A percentile compares a stretch with the other conserved stretches of the same genome.
phyloP scores from a whole-genome alignment of 2,888 invertebrate species.

The Aporophyla lueneburgensis region DNA sequence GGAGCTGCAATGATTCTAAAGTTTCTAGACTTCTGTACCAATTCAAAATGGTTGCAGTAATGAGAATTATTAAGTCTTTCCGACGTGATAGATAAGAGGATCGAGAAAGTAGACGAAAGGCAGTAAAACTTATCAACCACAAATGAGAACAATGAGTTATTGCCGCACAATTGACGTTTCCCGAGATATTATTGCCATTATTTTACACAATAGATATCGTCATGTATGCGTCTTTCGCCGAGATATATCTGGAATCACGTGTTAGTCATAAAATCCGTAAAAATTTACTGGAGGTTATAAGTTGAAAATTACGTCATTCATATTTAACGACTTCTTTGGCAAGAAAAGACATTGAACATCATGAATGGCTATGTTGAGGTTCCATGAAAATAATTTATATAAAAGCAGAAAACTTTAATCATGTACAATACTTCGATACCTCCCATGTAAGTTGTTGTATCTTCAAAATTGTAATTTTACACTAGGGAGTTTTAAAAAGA shows the following conservation, averaged over 20 bases:
- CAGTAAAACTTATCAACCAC: conserved; percentile 21
- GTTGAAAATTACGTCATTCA: not conserved
- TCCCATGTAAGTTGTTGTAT: too few species aligned
- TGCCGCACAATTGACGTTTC: conserved; percentile 15
- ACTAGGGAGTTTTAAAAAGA: too few species aligned
- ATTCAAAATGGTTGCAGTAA: not conserved
- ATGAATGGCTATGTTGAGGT: not conserved
- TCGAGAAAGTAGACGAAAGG: not conserved
- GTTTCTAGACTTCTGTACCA: not conserved
- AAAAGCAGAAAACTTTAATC: too few species aligned
- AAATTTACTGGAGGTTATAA: conserved; percentile 7
- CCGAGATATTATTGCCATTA: conserved; percentile 12
- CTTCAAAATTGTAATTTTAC: too few species aligned
- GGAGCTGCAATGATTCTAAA: not conserved
- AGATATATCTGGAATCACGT: conserved; percentile 23
- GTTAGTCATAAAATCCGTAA: conserved; percentile 21
- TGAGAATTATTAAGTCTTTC: not conserved
- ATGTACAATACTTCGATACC: too few species aligned
- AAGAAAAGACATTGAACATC: not conserved
- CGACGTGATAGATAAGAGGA: not conserved
- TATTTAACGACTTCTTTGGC: not conserved
- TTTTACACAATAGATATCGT: conserved; percentile 24
- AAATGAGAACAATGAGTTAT: conserved; percentile 19
- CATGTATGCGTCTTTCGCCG: not conserved
- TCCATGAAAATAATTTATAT: too few species aligned